Base-by-base conservation (phyloP, 1,140 invertebrate species). In the Dinoponera quadriceps region DNA sequence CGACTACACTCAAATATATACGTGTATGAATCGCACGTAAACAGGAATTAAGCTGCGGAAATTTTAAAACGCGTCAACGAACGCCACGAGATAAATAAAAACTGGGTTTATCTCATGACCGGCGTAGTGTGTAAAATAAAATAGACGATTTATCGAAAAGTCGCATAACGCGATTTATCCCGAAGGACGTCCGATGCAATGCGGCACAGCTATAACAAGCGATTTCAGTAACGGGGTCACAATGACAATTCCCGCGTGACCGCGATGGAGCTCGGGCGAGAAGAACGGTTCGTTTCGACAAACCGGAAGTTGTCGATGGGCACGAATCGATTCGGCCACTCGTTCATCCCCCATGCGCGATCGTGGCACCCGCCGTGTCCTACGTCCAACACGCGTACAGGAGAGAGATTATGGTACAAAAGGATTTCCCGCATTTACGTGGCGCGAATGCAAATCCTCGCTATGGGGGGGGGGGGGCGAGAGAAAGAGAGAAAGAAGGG, bases 351-450 rank as follows among this genome's bases (percentile, higher is more conserved):
- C 69, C 38, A 25, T 59, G 55, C 22, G 33, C 75, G n/a, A 29
- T 59, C 81, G 44, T 60, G 71, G 48, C 44, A 65, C 62, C 74
- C 71, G 57, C 74, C 71, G 57, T n/a, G n/a, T 25, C 71, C 71
- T 63, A 16, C 72, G 69, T 77, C 66, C 75, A 75, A 55, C 68
- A 55, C 74, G 85, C 84, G 75, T 72, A 78, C 81, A 68, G 85
- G 83, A 44, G 38, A 44, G 38, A 44, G 38, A 90, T 90, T 90
- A 91, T 87, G 85, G 87, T 90, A 91, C 90, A 91, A 92, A 44
- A 92, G 90, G 87, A 90, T 90, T 89, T 89, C 84, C 85, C 83
- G 77, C 86, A 84, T 91, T 91, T 91, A 90, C 90, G 89, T 89
- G 89, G 86, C 54, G 63, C 83, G 88, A 92, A 91, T 92, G 89